These are phyloP conservation scores for Euzophera pinguis DNA, from an alignment of 2,888 invertebrate genomes.

Conservation along the genomic window DNA sequence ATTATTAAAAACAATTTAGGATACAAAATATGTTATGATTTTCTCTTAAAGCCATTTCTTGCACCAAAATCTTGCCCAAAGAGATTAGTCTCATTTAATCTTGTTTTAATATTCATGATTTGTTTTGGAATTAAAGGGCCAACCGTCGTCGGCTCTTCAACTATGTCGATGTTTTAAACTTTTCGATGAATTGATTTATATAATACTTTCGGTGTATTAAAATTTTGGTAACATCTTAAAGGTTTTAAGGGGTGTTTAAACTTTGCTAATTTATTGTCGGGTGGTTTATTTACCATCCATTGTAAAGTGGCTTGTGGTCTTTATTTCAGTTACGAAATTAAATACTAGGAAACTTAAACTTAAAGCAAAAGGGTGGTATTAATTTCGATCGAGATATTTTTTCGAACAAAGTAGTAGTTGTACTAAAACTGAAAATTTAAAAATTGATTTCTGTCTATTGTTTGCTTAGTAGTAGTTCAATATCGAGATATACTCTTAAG, in stretches of 20 bases:
- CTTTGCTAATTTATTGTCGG: conserved; percentile 7
- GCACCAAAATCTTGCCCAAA: conserved; percentile 26
- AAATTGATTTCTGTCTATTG: too few species aligned
- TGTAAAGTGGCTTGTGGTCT: too few species aligned
- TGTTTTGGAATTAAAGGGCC: conserved; percentile 31
- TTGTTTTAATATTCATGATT: conserved; percentile 56
- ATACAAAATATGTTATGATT: conserved; percentile 8
- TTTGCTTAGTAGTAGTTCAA: too few species aligned
- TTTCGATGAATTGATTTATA: conserved; percentile 18
- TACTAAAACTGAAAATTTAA: too few species aligned
- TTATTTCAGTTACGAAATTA: too few species aligned
- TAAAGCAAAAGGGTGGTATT: too few species aligned
- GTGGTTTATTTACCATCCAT: too few species aligned
- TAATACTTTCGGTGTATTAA: conserved; percentile 13
- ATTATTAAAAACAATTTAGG: conserved; percentile 4
- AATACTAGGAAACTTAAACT: too few species aligned
- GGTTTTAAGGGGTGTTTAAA: conserved; percentile 9
- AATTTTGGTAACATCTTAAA: conserved; percentile 4
- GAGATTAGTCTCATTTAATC: conserved; percentile 48
- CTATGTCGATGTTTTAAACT: conserved; percentile 6
- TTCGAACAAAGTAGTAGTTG: too few species aligned
- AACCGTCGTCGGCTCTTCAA: conserved; percentile 20
- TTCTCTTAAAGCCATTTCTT: conserved; percentile 18
- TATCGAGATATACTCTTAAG: too few species aligned
- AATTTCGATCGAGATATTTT: too few species aligned